phyloP scores from a whole-genome alignment of 2,888 invertebrate genomes.

The Spodoptera littoralis region DNA sequence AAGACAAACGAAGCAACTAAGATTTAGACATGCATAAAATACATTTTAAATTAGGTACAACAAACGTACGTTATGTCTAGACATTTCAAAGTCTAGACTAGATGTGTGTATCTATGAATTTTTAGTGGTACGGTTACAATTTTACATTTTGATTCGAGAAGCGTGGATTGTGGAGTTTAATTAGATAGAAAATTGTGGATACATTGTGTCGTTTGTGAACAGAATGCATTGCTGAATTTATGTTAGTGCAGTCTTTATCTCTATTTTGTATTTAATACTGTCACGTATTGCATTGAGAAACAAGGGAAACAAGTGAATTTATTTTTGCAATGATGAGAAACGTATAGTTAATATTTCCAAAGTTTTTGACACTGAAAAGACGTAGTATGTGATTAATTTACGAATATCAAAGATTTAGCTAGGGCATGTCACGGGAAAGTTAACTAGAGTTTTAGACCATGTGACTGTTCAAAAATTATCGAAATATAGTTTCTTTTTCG shows the following conservation, averaged over 20 bases:
- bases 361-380: too few species aligned
- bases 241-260: not conserved
- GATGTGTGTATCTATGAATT: constrained; percentile 39
- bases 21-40: constrained; percentile 66
- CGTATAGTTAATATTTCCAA: too few species aligned
- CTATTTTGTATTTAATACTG: not conserved
- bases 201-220: constrained; percentile 6
- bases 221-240: constrained; percentile 1
- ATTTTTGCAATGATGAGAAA: too few species aligned
- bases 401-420: too few species aligned
- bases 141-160: constrained; percentile 42
- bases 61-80: constrained; percentile 40
- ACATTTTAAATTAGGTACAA: constrained; percentile 62
- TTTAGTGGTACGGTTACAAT: constrained; percentile 37
- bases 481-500: too few species aligned
- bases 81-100: constrained; percentile 54
- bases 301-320: too few species aligned
- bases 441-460: too few species aligned
- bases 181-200: constrained; percentile 26
- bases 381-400: too few species aligned
- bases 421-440: too few species aligned
- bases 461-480: too few species aligned
- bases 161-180: constrained; percentile 25
- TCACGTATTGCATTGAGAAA: too few species aligned
- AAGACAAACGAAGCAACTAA: constrained; percentile 57